These are phyloP conservation scores for Phalacrocorax aristotelis DNA, from an alignment of 2,113 vertebrate species.

Conservation along the genomic window DNA sequence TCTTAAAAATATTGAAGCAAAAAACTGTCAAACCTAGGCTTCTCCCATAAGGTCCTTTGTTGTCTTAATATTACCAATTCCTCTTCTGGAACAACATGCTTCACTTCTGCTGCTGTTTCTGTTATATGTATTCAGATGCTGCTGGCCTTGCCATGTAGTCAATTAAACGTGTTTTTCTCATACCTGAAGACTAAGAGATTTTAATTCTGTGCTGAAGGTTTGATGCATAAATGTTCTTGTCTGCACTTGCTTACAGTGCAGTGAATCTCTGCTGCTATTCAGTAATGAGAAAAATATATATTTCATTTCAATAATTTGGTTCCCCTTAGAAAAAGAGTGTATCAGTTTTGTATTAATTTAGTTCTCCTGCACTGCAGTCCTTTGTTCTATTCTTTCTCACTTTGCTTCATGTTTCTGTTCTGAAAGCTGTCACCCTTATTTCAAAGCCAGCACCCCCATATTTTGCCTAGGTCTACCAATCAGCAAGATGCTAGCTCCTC, in stretches of 20 bases:
- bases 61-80: background rate
- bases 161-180: background rate
- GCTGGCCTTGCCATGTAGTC: background rate
- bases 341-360: background rate
- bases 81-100: background rate
- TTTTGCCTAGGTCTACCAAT: background rate
- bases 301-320: background rate
- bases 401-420: background rate
- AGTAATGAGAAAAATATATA: background rate
- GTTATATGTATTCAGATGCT: background rate
- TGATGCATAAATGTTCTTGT: background rate
- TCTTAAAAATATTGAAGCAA: background rate
- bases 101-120: background rate
- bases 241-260: background rate
- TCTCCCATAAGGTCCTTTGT: background rate
- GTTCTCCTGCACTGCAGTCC: background rate
- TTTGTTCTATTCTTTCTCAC: background rate
- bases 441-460: background rate
- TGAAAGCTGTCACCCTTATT: background rate
- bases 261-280: background rate
- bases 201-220: background rate
- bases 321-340: background rate
- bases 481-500: background rate
- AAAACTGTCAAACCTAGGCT: background rate
- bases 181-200: background rate